Base-by-base conservation (phyloP, 2,797 vertebrate genomes). In the Halcyon chelicuti region DNA sequence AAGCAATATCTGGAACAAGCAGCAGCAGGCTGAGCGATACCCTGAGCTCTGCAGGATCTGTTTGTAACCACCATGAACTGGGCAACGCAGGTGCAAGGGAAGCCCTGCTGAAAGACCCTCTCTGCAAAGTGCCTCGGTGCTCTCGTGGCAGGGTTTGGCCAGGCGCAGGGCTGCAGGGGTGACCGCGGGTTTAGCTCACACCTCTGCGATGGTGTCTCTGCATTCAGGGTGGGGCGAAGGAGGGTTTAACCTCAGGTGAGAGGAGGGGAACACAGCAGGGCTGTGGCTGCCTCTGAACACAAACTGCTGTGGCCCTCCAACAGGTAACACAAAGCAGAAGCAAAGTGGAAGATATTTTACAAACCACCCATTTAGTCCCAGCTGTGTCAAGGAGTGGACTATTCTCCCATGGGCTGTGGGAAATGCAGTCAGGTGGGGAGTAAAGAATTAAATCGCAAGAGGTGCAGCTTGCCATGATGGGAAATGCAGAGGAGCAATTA, bases 251-350 rank as follows among this genome's bases (percentile, higher is more conserved):
- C 23, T 14, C 14, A 17, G 46, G 21, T 31, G 74, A 6, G 7
- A 88, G 81, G 29, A 78, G 18, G 44, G 49, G 20, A 88, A 88
- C 58, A 13, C 67, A 33, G 49, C 51, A 89, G 63, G 68, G 91
- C 83, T 23, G 17, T 7, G 12, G 76, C 74, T 65, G 65, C 90
- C 67, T 67, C 58, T 5, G 42, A 90, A 94, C 86, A 12, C 29
- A 39, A 46, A 35, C 35, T 8, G 0, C 33, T 14, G 87, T 65
- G 88, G 49, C 88, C 58, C 62, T 55, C 19, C 31, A 12, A 62
- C 42, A 88, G 88, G 81, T 88, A 89, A 47, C 68, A 44, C 51
- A 37, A 84, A 79, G 92, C 87, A 96, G 95, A 88, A 90, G 62
- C 35, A 11, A 51, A 91, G 72, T 26, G 62, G 91, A 88, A 92